Evolutionary conservation across 2,888 invertebrate species (phyloP).

Genomic region (Eupsilia transversa): DNA sequence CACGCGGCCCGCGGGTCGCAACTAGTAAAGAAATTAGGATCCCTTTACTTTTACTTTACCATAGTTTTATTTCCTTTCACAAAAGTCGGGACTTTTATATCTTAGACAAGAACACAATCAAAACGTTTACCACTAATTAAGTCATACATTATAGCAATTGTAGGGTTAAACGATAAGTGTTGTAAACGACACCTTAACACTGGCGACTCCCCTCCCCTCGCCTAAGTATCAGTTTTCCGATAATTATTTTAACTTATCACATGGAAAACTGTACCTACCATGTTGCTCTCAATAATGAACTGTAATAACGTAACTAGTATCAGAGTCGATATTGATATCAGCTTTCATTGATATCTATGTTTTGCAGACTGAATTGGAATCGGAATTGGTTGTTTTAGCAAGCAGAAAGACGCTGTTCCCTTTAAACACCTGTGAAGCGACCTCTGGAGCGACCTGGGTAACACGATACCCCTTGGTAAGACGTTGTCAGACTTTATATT

Average conservation of each 20-base stretch:
- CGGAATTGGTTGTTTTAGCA: not conserved
- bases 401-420: not conserved
- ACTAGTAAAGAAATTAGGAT: too few relatives aligned
- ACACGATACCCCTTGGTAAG: not conserved
- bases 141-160: not conserved
- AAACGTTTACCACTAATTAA: not conserved
- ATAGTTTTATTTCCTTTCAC: not conserved
- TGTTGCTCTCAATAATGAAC: not conserved
- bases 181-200: constrained; percentile 1
- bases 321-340: not conserved
- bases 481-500: not conserved
- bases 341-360: not conserved
- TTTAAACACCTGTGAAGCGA: not conserved
- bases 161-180: not conserved
- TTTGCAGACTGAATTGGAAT: not conserved
- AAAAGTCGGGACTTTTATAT: not conserved
- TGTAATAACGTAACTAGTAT: not conserved
- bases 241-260: constrained; percentile 6
- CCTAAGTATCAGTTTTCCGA: constrained; percentile 35
- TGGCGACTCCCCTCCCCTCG: constrained; percentile 33
- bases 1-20: too few relatives aligned
- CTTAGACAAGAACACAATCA: not conserved
- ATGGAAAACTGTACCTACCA: not conserved
- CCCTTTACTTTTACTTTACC: not conserved
- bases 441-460: not conserved